These are phyloP conservation scores for Brachyalestes nurse DNA, from an alignment of 2,797 vertebrate genomes.

Conservation along the genomic window DNA sequence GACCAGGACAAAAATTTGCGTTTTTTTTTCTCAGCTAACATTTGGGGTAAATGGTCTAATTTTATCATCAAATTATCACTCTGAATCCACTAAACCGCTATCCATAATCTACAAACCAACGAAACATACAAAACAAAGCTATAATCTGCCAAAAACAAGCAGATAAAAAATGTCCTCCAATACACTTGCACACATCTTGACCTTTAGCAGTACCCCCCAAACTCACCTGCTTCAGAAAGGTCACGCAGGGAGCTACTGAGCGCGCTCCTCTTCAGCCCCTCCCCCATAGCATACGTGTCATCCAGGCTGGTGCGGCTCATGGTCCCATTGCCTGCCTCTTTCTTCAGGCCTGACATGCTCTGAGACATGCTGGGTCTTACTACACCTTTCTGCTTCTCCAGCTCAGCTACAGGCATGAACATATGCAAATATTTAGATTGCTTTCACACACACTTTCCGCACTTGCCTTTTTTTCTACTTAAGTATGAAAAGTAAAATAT, in stretches of 20 bases:
- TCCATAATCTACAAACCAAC: too few relatives aligned
- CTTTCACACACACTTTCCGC: not conserved
- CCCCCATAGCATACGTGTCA: slow-evolving; percentile 91
- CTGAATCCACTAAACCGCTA: not conserved
- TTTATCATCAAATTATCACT: not conserved
- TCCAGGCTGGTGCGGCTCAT: slow-evolving; percentile 94
- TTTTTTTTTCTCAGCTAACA: not conserved
- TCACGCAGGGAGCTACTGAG: slow-evolving; percentile 96
- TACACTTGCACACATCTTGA: not conserved
- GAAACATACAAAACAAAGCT: too few relatives aligned
- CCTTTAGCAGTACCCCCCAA: not conserved
- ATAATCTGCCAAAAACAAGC: too few relatives aligned
- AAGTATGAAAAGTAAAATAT: too few relatives aligned
- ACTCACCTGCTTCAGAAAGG: slow-evolving; percentile 94
- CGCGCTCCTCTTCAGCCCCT: slow-evolving; percentile 94
- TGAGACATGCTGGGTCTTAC: slow-evolving; percentile 95
- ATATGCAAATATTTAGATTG: not conserved
- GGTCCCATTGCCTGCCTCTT: slow-evolving; percentile 87
- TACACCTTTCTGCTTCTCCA: slow-evolving; percentile 97
- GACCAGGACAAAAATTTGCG: too few relatives aligned
- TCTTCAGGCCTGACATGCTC: slow-evolving; percentile 91
- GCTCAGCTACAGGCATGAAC: slow-evolving; percentile 82
- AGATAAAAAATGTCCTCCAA: not conserved
- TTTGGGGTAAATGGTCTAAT: not conserved
- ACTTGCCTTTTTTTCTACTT: too few relatives aligned